Evolutionary conservation across 1,140 invertebrate species (phyloP).

Genomic region (Drosophila sp.): DNA sequence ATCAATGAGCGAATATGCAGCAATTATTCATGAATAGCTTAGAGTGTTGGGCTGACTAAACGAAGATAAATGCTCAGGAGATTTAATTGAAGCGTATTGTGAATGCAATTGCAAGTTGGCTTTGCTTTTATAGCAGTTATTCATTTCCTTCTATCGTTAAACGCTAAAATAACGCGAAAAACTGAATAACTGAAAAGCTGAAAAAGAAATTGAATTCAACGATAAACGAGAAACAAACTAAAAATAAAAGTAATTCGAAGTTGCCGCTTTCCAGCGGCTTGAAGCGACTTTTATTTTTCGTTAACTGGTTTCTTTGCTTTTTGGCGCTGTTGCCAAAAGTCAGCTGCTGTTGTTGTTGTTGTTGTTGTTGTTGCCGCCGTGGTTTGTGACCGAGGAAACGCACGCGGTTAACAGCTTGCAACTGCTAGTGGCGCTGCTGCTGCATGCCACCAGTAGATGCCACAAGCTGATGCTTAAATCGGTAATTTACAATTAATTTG

Average conservation of each 20-base stretch:
- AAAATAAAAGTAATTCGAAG: conserved; percentile 54
- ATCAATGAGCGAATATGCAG: neutral
- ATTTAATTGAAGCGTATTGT: conserved; percentile 45
- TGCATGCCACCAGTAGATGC: conserved; percentile 16
- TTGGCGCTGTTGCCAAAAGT: conserved; percentile 45
- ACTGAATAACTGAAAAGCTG: conserved; percentile 42
- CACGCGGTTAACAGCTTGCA: conserved; percentile 40
- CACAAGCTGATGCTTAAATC: conserved; percentile 46
- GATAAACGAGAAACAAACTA: conserved; percentile 42
- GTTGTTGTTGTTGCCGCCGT: neutral
- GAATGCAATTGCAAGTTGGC: conserved; percentile 21
- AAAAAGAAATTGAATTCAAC: conserved; percentile 29
- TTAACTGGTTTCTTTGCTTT: conserved; percentile 55
- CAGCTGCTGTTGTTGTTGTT: conserved; percentile 33
- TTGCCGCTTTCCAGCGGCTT: conserved; percentile 59
- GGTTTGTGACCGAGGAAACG: conserved; percentile 58
- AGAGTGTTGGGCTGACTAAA: conserved; percentile 19
- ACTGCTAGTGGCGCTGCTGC: conserved; percentile 30
- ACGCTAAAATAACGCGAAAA: conserved; percentile 53
- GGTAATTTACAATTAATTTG: conserved; percentile 77
- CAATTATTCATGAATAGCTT: conserved; percentile 17
- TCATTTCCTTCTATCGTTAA: conserved; percentile 79
- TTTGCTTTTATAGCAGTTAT: conserved; percentile 64
- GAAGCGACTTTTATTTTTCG: conserved; percentile 62
- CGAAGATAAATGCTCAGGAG: conserved; percentile 7